Conservation (phyloP, 2,888 invertebrate species). For the Lingula anatina region DNA sequence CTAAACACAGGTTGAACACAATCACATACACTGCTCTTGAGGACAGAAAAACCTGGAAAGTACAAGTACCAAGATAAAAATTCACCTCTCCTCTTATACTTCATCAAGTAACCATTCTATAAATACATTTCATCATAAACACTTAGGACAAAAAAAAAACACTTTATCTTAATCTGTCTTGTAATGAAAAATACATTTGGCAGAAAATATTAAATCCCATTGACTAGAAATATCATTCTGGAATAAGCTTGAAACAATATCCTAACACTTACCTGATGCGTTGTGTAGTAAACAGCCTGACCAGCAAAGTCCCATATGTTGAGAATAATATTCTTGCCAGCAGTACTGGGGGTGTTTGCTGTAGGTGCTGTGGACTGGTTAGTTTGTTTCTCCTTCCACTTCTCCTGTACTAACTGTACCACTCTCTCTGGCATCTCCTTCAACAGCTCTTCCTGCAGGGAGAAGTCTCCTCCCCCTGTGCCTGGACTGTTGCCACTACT, state of each 20-base stretch:
- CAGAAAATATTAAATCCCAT: too few relatives aligned
- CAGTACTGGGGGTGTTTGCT: not conserved
- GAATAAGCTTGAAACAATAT: too few relatives aligned
- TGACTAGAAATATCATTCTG: too few relatives aligned
- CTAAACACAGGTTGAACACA: constrained; percentile 49
- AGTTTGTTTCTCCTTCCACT: constrained; percentile 25
- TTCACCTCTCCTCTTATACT: too few relatives aligned
- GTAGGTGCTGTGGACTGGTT: not conserved
- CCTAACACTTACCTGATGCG: constrained; percentile 35
- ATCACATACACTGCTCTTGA: constrained; percentile 50
- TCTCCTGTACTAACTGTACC: constrained; percentile 40
- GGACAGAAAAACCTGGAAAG: constrained; percentile 47
- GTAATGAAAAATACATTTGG: too few relatives aligned
- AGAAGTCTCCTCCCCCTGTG: too few relatives aligned
- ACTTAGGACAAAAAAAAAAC: too few relatives aligned
- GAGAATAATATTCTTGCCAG: constrained; percentile 23
- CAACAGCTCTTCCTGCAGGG: constrained; percentile 13
- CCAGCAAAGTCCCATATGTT: constrained; percentile 51
- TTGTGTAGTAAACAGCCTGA: constrained; percentile 42
- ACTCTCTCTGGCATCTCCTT: constrained; percentile 40
- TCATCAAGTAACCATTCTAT: not conserved
- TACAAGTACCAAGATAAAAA: constrained; percentile 1
- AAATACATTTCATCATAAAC: too few relatives aligned
- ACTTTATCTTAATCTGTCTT: too few relatives aligned
- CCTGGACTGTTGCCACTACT: too few relatives aligned